Percentiles rank a stretch among this genome's conserved stretches.
Conservation (phyloP, 2,113 vertebrate genomes). For the Catagonus wagneri region DNA sequence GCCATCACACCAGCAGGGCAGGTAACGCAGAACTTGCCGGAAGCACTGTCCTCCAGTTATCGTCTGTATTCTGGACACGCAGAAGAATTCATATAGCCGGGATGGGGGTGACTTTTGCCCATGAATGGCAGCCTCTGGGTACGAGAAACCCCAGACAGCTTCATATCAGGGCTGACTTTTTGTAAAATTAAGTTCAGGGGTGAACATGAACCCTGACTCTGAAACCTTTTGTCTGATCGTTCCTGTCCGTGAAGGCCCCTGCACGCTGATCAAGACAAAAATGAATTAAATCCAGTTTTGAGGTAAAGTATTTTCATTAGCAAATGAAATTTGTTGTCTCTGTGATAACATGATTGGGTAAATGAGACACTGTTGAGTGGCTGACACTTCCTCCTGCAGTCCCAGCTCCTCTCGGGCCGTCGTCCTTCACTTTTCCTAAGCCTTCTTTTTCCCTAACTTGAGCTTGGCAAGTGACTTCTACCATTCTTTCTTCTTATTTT, state of each 20-base stretch:
- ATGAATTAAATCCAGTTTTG: not conserved
- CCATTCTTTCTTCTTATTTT: not conserved
- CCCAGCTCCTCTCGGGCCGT: not conserved
- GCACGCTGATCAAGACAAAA: not conserved
- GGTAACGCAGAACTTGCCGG: not conserved
- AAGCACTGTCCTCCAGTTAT: not conserved
- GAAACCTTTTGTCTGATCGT: not conserved
- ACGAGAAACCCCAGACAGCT: not conserved
- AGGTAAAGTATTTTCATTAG: not conserved
- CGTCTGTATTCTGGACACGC: not conserved
- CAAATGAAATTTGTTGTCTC: not conserved
- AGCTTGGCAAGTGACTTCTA: not conserved
- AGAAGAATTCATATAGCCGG: not conserved
- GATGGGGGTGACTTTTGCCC: not conserved
- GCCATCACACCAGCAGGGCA: accelerated
- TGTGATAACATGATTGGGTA: not conserved
- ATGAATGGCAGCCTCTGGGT: not conserved
- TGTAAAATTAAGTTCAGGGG: not conserved
- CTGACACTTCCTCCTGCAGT: not conserved
- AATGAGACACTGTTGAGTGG: not conserved
- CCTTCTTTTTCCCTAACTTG: not conserved
- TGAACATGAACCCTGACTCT: not conserved
- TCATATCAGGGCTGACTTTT: not conserved
- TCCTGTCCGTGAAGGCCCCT: not conserved
- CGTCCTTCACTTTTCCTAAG: not conserved